Base-by-base conservation (phyloP, 2,888 invertebrate species). In the Drosophila incognita region DNA sequence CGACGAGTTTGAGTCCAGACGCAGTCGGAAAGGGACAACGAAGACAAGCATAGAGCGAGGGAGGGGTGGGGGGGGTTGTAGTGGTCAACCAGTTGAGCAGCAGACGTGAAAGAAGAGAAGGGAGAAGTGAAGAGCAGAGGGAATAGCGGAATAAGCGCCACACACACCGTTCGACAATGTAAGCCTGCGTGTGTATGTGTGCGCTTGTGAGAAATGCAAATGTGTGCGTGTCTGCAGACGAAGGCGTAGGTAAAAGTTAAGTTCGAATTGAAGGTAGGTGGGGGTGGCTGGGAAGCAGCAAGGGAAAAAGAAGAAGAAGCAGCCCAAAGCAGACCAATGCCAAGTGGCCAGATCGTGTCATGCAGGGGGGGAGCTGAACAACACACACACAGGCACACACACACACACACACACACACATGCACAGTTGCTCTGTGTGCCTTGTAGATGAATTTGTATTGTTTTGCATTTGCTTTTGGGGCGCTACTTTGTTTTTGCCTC, bases 381-480 rank as follows among this genome's bases (percentile, higher is more conserved):
- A 13, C 36, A 54, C 15, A 53, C 6, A 53, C 35, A 53, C 38
- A 56, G 49, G 57, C 38, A 58, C 69, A 63, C 58, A 65, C 57
- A 54, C 21, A 21, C 21, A 21, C 21, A 21, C 21, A 21, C 21
- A 21, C 52, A 52, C 51, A 42, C 29, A 57, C 29, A 35, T 65
- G 71, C 64, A 65, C 46, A 40, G 68, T 42, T 59, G 64, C 58
- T 64, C 54, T 59, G 49, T 49, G 69, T 61, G 69, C 69, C 82
- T 69, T 86, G 84, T 88, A 79, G 83, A 87, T 87, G 89, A 87
- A 87, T 87, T 87, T 84, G 89, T 86, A 89, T 89, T 87, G 86
- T 89, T 89, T 87, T 89, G 89, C 87, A 87, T 89, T 86, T 87
- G 87, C 89, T 87, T 89, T 87, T 89, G 89, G 89, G 84, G 89